Evolutionary conservation across 2,797 vertebrate species (phyloP), one percentile per base, ranked within the genome.

Genomic region (Karalla daura): DNA sequence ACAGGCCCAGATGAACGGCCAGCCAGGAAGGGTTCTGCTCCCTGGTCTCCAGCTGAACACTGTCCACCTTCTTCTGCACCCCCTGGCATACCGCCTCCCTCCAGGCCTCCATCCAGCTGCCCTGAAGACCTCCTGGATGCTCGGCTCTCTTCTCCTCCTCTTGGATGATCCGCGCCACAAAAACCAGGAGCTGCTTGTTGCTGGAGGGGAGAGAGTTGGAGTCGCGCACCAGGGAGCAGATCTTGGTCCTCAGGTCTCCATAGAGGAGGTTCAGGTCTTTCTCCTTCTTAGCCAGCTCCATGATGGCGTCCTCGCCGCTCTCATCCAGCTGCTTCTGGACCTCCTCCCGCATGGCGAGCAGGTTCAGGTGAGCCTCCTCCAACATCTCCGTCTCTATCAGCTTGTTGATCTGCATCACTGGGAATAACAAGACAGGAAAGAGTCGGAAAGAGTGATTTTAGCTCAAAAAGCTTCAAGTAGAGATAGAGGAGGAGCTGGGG

Each of bases 191-290:
- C 0, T 21, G 78, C 2, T 87, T 73, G 76, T 95, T 92, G 20
- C 85, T 60, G 2, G 81, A 69, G 0, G 86, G 75, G 1, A 77
- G 54, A 6, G 88, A 81, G 78, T 93, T 90, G 13, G 96, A 95
- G 80, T 89, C 81, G 0, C 86, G 63, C 49, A 96, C 94, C 0
- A 96, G 93, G 66, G 67, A 36, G 2, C 46, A 40, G 7, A 97
- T 68, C 24, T 89, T 86, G 0, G 83, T 75, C 1, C 67, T 85
- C 55, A 99, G 82, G 0, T 81, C 82, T 1, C 74, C 77, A 24
- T 96, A 96, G 15, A 97, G 95, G 37, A 97, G 86, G 76, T 78
- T 88, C 46, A 98, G 71, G 10, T 99, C 96, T 80, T 89, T 96
- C 72, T 92, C 92, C 63, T 94, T 95, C 33, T 89, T 91, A 11